These are phyloP conservation scores for Falco novaeseelandiae DNA, from an alignment of 2,797 vertebrate genomes.

Conservation along the genomic window DNA sequence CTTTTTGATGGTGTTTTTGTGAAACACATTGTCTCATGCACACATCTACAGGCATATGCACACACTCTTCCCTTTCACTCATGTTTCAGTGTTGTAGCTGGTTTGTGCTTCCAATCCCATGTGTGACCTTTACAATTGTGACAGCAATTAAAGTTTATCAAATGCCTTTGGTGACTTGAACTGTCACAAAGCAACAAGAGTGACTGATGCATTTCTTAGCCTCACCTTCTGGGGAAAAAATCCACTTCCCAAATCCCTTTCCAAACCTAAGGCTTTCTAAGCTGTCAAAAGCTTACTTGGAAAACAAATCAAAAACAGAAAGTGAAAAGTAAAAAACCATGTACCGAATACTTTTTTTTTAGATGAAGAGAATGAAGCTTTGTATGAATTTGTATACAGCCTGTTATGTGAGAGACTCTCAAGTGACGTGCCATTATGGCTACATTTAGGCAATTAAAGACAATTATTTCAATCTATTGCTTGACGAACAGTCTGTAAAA, in stretches of 20 bases:
- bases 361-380: not conserved
- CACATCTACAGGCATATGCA: accelerated
- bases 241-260: constrained; percentile 3
- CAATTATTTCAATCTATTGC: not conserved
- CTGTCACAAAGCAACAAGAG: constrained; percentile 63
- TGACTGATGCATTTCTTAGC: constrained; percentile 70
- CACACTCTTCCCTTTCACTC: not conserved
- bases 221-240: constrained; percentile 20
- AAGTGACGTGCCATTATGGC: not conserved
- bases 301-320: constrained; percentile 44
- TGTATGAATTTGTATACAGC: not conserved
- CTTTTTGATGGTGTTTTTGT: not conserved
- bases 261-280: constrained; percentile 29
- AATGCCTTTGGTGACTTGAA: constrained; percentile 69
- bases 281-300: constrained; percentile 7
- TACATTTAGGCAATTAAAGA: not conserved
- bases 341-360: not conserved
- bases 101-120: constrained; percentile 23
- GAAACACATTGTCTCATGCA: not conserved
- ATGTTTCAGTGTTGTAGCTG: constrained; percentile 4
- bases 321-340: not conserved
- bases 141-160: constrained; percentile 74
- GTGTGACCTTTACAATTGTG: constrained; percentile 66
- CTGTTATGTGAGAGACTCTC: not conserved
- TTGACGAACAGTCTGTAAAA: not conserved